Conservation (phyloP, 2,113 vertebrate genomes). For the Sula dactylatra region DNA sequence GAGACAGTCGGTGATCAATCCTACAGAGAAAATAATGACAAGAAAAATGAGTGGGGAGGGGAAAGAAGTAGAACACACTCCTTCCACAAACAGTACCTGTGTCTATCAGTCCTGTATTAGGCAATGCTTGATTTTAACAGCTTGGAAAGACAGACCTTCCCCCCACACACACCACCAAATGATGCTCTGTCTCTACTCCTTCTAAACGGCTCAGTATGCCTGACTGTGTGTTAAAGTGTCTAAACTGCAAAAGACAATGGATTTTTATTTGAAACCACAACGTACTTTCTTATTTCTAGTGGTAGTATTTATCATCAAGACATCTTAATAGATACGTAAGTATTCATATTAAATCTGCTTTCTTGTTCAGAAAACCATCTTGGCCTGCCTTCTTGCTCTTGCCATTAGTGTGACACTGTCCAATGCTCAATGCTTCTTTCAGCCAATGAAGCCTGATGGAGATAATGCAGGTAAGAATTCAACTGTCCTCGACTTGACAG, state of each 20-base stretch:
- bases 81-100: background rate
- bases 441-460: background rate
- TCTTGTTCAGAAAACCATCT: slow-evolving; percentile 1
- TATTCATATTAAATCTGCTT: background rate
- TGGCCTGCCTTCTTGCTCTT: slow-evolving; percentile 15
- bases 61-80: background rate
- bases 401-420: background rate
- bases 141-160: background rate
- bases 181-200: background rate
- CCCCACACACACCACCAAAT: too few relatives aligned
- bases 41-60: background rate
- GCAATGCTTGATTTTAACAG: background rate
- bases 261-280: background rate
- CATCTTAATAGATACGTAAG: background rate
- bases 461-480: background rate
- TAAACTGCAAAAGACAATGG: background rate
- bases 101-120: background rate
- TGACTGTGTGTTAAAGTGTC: background rate
- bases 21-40: background rate
- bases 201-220: background rate
- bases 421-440: background rate
- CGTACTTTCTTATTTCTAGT: background rate
- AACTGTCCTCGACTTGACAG: background rate
- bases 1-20: background rate
- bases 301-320: background rate